These are phyloP conservation scores for Therioaphis trifolii DNA, from an alignment of 2,888 invertebrate species.

Conservation along the genomic window DNA sequence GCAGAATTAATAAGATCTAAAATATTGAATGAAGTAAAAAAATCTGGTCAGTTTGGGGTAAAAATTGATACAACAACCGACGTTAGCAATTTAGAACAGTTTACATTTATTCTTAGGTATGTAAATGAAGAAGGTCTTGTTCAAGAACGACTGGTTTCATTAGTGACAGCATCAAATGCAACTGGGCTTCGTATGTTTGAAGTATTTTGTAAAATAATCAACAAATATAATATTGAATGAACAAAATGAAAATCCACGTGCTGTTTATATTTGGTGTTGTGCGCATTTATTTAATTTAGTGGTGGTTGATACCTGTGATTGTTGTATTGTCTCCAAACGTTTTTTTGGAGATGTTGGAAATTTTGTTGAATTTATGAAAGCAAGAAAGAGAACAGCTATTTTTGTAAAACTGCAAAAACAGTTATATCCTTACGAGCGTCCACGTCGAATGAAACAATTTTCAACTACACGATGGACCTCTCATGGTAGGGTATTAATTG, in stretches of 20 bases:
- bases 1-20: background rate
- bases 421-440: constrained; percentile 3
- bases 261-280: too few species aligned
- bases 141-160: constrained; percentile 11
- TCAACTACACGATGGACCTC: background rate
- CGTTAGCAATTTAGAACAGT: background rate
- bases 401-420: background rate
- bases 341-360: too few species aligned
- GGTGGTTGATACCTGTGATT: too few species aligned
- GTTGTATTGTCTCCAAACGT: too few species aligned
- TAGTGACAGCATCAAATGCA: background rate
- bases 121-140: constrained; percentile 1
- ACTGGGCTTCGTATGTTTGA: too few species aligned
- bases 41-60: background rate
- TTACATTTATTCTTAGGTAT: constrained; percentile 15
- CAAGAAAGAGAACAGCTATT: too few species aligned
- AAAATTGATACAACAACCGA: constrained; percentile 2
- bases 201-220: too few species aligned
- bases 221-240: too few species aligned
- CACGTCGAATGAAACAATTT: constrained; percentile 8
- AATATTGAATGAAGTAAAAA: constrained; percentile 1
- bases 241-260: too few species aligned
- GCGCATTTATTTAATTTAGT: too few species aligned
- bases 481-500: constrained; percentile 18
- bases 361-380: too few species aligned